Evolutionary conservation across 2,888 invertebrate genomes (phyloP), one percentile per base, ranked within the genome.

Genomic region (Dysmachus trigonus): DNA sequence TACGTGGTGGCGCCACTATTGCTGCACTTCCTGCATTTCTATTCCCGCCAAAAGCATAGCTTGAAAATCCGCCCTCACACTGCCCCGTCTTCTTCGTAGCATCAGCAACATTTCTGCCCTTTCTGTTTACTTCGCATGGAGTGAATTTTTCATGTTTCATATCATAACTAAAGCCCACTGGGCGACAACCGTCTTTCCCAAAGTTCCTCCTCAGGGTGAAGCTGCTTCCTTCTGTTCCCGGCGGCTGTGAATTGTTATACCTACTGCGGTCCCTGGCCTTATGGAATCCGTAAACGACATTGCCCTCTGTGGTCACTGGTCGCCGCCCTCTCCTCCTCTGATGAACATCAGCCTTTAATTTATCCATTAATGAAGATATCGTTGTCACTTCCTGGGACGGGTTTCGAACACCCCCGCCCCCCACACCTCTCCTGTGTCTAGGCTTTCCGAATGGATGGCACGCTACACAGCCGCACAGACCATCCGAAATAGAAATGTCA

Each of bases 351-450:
- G 76, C 53, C 22, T 86, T 79, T 47, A 86, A 85, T 86, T 88
- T 88, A 51, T 86, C 87, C 13, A 88, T 86, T 33, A 88, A 81
- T 22, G 88, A 87, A 30, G 88, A 88, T 62, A 88, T 87, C 15
- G 88, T 88, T 73, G 82, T 85, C 76, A 88, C 87, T 47, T 88
- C 87, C 6, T 79, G 87, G 31, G 87, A 86, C 53, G 86, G 84
- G 51, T 85, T 22, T 13, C 27, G 18, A 27, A 27, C 22, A 62
- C 10, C 22, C 27, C 62, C 62, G 27, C 18, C 62, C 62, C 62
- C 22, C 0, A 62, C 27, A 27, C 62, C 62, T 27, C 22, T 62
- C 62, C 27, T 62, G 2, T 35, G 73, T 62, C 53, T 86, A 5
- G 77, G 30, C 72, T 77, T 87, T 8, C 86, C 86, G 41, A 87